These are phyloP conservation scores for Amphiduros pacificus DNA, from an alignment of 2,888 invertebrate genomes.

Conservation along the genomic window DNA sequence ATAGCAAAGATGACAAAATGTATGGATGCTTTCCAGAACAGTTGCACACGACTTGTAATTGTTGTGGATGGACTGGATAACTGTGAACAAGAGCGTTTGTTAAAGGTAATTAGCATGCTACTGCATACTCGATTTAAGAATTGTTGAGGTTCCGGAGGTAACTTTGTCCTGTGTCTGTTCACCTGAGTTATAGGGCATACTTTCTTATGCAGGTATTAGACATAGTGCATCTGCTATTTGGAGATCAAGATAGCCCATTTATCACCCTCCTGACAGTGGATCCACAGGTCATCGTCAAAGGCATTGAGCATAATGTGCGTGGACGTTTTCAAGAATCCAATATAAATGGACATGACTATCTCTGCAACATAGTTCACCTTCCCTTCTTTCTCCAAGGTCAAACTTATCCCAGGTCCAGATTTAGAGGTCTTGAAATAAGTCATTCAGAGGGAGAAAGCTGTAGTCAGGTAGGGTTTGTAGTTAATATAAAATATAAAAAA, in stretches of 20 bases:
- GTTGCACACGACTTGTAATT: slow-evolving; percentile 92
- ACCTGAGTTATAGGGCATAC: no score
- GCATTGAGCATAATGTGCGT: slow-evolving; percentile 56
- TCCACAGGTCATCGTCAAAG: slow-evolving; percentile 97
- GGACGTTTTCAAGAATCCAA: slow-evolving; percentile 74
- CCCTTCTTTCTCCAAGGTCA: slow-evolving; percentile 98
- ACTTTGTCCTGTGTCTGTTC: no score
- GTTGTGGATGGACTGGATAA: slow-evolving; percentile 97
- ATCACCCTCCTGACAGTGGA: slow-evolving; percentile 95
- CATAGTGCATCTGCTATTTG: slow-evolving; percentile 92
- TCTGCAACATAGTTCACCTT: slow-evolving; percentile 93
- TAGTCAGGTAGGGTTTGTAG: no score
- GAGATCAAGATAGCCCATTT: slow-evolving; percentile 91
- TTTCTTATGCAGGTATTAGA: slow-evolving; percentile 78
- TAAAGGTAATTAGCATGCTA: slow-evolving; percentile 65
- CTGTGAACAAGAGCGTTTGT: slow-evolving; percentile 94
- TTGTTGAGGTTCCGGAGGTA: no score
- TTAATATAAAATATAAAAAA: no score
- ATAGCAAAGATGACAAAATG: slow-evolving; percentile 84
- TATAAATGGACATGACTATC: slow-evolving; percentile 87
- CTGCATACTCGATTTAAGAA: no score
- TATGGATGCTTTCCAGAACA: slow-evolving; percentile 85
- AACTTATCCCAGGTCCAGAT: slow-evolving; percentile 79
- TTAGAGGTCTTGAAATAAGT: no score
- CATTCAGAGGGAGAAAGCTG: no score